Evolutionary conservation across 2,113 vertebrate species (phyloP), one percentile per base, ranked within the genome.

Genomic region (Python bivittatus): DNA sequence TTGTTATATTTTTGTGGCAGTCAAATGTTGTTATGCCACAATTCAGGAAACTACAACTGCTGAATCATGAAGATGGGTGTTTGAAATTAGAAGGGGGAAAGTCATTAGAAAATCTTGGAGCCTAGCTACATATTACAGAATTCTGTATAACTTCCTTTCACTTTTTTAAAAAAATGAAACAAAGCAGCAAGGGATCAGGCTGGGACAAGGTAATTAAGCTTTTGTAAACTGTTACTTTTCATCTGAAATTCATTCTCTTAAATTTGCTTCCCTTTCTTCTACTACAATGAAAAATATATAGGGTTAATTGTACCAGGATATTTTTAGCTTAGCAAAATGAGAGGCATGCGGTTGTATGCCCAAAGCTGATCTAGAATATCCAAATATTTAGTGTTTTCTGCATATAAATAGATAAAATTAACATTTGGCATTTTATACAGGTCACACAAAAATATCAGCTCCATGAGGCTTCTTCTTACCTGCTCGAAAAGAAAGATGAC

Each of bases 401-500:
- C 53, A 68, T 56, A 20, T 22, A 91, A 48, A 29, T 93, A n/a
- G 42, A 92, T 84, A 44, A 92, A 85, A 58, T 4, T 86, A 57
- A 56, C 68, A 92, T 61, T 86, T 93, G 93, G 42, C 42, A 86
- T 96, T 93, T 88, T 96, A 93, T 92, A 92, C 91, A 99, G 99
- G 98, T 99, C 95, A 98, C 98, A 90, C 96, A 98, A 92, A 98
- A 98, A 94, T 96, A 99, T 94, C 96, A 97, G 27, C 98, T 98
- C 56, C 98, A 97, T 60, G 98, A 99, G 93, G 98, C 98, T 27
- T 98, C 98, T 52, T 98, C 99, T 0, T 99, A 98, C 94, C 96
- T 99, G 27, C 97, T 99, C 95, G 99, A 99, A 97, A 99, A 98
- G 96, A 99, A 99, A 94, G 99, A 99, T 84, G 98, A 99, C 90